Evolutionary conservation across 92 coral and sea anemone species (phyloP).

Genomic region (Epizoanthus illoricatus): DNA sequence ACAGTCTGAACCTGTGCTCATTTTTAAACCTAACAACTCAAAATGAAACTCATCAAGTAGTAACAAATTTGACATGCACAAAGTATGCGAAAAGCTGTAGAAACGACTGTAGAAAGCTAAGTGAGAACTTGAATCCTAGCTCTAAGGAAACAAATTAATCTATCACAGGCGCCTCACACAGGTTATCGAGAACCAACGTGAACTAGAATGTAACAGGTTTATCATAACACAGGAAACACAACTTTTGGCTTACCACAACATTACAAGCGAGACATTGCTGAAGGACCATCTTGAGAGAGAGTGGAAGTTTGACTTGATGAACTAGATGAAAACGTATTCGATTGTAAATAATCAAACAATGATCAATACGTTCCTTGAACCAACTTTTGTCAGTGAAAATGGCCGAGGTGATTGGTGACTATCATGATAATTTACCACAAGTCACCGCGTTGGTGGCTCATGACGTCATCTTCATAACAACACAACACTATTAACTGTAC

Average conservation of each 20-base stretch:
- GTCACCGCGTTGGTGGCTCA: constrained; percentile 13
- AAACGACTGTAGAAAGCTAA: too few relatives aligned
- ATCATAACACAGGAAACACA: background rate
- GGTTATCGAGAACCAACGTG: background rate
- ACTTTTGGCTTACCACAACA: background rate
- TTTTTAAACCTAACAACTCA: too few relatives aligned
- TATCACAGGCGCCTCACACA: too few relatives aligned
- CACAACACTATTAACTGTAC: too few relatives aligned
- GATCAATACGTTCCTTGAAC: background rate
- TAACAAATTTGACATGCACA: too few relatives aligned
- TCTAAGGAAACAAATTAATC: too few relatives aligned
- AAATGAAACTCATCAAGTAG: too few relatives aligned
- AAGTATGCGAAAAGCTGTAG: too few relatives aligned
- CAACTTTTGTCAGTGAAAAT: background rate
- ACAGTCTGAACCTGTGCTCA: too few relatives aligned
- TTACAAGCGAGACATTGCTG: constrained; percentile 10
- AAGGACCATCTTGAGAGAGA: background rate
- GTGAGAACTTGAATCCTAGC: too few relatives aligned
- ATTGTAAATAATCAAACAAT: background rate
- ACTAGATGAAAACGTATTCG: background rate
- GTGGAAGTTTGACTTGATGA: background rate
- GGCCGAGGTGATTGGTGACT: background rate
- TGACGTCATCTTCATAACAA: constrained; percentile 1
- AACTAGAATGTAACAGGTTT: background rate
- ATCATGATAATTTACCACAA: background rate